Percentiles rank a stretch among this genome's conserved stretches.
phyloP scores from a whole-genome alignment of 1,140 invertebrate genomes.

The Mercenaria mercenaria region DNA sequence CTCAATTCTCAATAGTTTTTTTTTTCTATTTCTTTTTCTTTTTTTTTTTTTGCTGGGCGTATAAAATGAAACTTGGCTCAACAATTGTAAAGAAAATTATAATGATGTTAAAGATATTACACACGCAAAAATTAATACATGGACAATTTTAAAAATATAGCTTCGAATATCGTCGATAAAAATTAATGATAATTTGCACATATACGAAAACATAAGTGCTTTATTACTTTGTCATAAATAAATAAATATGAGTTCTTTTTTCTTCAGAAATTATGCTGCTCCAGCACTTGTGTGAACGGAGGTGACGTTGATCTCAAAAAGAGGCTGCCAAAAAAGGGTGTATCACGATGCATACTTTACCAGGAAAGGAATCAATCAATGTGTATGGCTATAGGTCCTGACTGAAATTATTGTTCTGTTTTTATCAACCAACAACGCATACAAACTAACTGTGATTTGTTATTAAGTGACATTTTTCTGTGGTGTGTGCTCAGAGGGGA shows the following conservation, averaged over 20 bases:
- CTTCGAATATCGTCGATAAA: too few species aligned
- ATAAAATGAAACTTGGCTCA: too few species aligned
- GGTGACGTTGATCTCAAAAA: background rate
- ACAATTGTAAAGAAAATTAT: too few species aligned
- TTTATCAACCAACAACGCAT: background rate
- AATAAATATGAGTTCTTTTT: background rate
- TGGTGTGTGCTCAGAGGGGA: background rate
- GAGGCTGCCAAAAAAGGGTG: background rate
- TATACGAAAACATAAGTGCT: too few species aligned
- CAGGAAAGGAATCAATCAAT: background rate
- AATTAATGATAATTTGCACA: too few species aligned
- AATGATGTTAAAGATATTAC: too few species aligned
- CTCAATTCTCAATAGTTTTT: too few species aligned
- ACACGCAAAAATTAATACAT: too few species aligned
- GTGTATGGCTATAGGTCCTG: background rate
- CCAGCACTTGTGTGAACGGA: slow-evolving; percentile 49
- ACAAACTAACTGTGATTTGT: slow-evolving; percentile 3
- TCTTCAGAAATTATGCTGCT: slow-evolving; percentile 62
- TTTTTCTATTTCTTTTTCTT: too few species aligned
- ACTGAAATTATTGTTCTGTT: background rate
- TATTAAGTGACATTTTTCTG: background rate
- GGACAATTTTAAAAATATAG: too few species aligned
- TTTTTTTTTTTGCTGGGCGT: too few species aligned
- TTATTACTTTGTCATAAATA: too few species aligned
- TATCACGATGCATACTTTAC: background rate